phyloP scores from a whole-genome alignment of 2,888 invertebrate species.

The Andrena dorsata region DNA sequence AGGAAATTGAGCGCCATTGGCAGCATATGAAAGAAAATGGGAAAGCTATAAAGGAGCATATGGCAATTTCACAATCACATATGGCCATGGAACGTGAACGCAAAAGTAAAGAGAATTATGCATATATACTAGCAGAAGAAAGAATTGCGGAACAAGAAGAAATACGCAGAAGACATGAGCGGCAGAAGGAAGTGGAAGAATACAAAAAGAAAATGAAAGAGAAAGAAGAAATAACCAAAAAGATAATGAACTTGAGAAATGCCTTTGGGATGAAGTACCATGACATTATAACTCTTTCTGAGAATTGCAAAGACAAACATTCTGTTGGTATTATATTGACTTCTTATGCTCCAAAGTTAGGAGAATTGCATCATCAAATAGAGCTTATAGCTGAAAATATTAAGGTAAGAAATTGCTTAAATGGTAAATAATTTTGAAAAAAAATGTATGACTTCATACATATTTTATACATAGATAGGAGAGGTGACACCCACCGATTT shows the following conservation, averaged over 20 bases:
- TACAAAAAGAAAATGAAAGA: conserved; percentile 84
- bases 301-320: conserved; percentile 76
- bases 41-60: conserved; percentile 79
- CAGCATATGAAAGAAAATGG: conserved; percentile 81
- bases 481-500: conserved; percentile 77
- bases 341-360: conserved; percentile 75
- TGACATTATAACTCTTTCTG: conserved; percentile 71
- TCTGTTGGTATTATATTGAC: conserved; percentile 69
- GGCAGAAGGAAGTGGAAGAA: conserved; percentile 77
- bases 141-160: conserved; percentile 86
- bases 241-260: conserved; percentile 78
- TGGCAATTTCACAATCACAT: conserved; percentile 73
- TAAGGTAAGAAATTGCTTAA: conserved; percentile 68
- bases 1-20: conserved; percentile 81
- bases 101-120: conserved; percentile 82
- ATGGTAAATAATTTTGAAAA: conserved; percentile 7
- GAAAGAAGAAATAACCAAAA: conserved; percentile 85
- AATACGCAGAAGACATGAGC: conserved; percentile 84
- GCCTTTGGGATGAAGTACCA: conserved; percentile 72
- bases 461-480: conserved; percentile 70
- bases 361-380: conserved; percentile 81
- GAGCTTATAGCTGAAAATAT: conserved; percentile 78
- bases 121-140: conserved; percentile 87
- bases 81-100: conserved; percentile 73
- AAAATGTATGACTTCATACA: neutral